Base-by-base conservation (phyloP, 2,888 invertebrate genomes). In the Plebejus argus region DNA sequence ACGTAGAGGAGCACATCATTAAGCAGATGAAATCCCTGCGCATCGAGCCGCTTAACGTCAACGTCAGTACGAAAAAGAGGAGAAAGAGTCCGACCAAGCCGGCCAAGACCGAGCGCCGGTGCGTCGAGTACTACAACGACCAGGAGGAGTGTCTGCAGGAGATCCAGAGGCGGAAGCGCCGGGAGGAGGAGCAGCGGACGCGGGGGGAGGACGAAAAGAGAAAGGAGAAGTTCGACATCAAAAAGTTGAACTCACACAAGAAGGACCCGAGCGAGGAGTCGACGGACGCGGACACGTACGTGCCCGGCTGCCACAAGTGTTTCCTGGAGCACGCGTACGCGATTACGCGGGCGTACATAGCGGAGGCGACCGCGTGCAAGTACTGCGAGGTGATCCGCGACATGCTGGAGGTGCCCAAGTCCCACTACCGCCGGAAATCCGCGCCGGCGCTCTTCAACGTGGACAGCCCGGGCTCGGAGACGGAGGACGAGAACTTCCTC, bases 121-220 rank as follows among this genome's bases (percentile, higher is more conserved):
- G 91, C 81, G 91, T 95, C 49, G 96, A 96, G 86, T 96, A 95
- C 82, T 96, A 95, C 86, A 96, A 96, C 86, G 96, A 95, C 81
- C 95, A 95, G 86, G 95, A 94, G 76, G 95, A 95, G 82, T 95
- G 95, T 82, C 87, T 95, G 75, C 95, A 95, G 84, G 94, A 95
- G 81, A 93, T 92, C 81, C 85, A 90, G 49, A 86, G 88, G 79
- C 90, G 87, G 80, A 92, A 88, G 78, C 81, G 90, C 2, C 91
- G 91, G 81, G 90, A 93, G 82, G 89, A 94, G 81, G 87, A 89
- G 15, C 86, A 84, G 20, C 91, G 90, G 79, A 85, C 18, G 18
- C 53, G 53, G 53, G 53, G 89, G 61, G 92, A 91, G 81, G 87
- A 90, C 70, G n/a, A n/a, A n/a, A 90, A 90, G 77, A 87, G 91